Conservation (phyloP, 2,888 invertebrate genomes). For the Pandemis corylana region DNA sequence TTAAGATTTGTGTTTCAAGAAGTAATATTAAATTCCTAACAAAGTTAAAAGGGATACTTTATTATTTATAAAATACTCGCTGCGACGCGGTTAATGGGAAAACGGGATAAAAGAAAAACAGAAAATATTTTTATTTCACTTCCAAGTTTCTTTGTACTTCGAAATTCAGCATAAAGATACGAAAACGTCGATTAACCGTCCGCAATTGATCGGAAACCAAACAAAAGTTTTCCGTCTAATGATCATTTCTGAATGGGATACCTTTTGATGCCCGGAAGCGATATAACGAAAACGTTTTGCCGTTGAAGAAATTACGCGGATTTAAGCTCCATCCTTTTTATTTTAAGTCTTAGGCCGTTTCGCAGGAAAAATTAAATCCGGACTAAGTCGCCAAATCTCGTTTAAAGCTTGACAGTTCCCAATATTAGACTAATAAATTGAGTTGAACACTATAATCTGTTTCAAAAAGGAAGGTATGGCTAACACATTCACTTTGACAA, state of each 20-base stretch:
- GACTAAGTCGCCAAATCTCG: no score
- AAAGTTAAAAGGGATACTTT: slow-evolving; percentile 31
- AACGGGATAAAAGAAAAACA: slow-evolving; percentile 37
- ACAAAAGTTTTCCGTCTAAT: slow-evolving; percentile 50
- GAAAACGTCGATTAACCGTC: slow-evolving; percentile 47
- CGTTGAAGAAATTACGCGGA: slow-evolving; percentile 23
- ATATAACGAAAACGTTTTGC: slow-evolving; percentile 25
- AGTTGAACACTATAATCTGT: no score
- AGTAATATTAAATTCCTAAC: slow-evolving; percentile 37
- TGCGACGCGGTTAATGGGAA: slow-evolving; percentile 24
- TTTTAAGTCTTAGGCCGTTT: no score
- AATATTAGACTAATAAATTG: no score
- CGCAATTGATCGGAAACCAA: slow-evolving; percentile 47
- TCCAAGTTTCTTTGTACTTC: slow-evolving; percentile 38
- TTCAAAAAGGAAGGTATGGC: no score
- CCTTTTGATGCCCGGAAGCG: slow-evolving; percentile 14
- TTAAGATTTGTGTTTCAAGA: slow-evolving; percentile 35
- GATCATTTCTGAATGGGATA: slow-evolving; percentile 22
- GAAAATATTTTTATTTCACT: slow-evolving; percentile 25
- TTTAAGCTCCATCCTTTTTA: slow-evolving; percentile 1
- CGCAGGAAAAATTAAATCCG: no score
- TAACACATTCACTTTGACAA: no score
- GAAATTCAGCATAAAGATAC: slow-evolving; percentile 46
- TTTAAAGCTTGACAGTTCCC: no score
- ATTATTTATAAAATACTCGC: slow-evolving; percentile 36